These are phyloP conservation scores for Pituophis catenifer DNA, from an alignment of 2,113 vertebrate species.

Conservation along the genomic window DNA sequence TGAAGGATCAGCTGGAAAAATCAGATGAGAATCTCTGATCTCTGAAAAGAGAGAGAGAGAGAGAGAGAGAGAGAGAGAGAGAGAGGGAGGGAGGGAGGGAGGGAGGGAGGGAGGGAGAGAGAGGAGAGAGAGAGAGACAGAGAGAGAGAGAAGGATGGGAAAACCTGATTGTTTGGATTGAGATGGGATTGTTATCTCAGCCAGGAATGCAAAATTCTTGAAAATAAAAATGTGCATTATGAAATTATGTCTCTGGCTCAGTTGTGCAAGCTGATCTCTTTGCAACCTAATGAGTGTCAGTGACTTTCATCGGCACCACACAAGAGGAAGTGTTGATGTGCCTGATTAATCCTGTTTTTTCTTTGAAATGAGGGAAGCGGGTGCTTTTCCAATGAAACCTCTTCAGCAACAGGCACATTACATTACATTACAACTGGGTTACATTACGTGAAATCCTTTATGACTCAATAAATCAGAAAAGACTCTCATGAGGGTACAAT, in stretches of 20 bases:
- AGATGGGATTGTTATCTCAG: neutral
- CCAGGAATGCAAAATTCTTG: neutral
- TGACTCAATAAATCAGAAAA: neutral
- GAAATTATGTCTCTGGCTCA: neutral
- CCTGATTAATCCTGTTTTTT: neutral
- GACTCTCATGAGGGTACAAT: neutral
- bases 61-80: too few species aligned
- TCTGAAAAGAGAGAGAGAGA: too few species aligned
- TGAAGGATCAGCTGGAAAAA: neutral
- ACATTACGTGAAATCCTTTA: neutral
- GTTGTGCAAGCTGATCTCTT: neutral
- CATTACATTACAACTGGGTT: neutral
- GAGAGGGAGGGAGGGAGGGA: too few species aligned
- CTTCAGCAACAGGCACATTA: neutral
- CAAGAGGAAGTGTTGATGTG: neutral
- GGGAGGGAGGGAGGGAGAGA: too few species aligned
- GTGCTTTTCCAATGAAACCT: neutral
- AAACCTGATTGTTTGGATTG: neutral
- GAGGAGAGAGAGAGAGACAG: too few species aligned
- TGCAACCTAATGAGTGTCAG: neutral
- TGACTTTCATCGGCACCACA: neutral
- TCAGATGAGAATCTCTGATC: neutral
- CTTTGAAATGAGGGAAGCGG: neutral
- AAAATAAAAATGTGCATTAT: neutral
- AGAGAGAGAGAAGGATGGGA: neutral